Percentiles rank a stretch among this genome's conserved stretches.
These are phyloP conservation scores for Falco columbarius DNA, from an alignment of 2,797 vertebrate species.

Conservation along the genomic window DNA sequence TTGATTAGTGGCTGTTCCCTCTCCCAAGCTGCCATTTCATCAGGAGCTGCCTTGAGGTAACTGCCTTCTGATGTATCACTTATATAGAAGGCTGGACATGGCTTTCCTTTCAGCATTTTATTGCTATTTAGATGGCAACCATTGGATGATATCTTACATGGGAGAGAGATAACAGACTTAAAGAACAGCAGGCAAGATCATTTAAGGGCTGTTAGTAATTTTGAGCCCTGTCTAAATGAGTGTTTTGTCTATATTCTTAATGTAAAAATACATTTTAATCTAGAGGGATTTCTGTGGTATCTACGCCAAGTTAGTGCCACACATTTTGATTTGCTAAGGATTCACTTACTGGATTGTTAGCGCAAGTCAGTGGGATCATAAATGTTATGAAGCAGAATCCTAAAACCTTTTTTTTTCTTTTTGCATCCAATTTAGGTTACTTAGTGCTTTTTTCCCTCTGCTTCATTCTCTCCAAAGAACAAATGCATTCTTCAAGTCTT, in stretches of 20 bases:
- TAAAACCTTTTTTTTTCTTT: background rate
- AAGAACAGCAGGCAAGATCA: background rate
- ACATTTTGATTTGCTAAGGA: background rate
- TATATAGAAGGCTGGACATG: background rate
- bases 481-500: background rate
- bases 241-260: background rate
- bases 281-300: background rate
- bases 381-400: background rate
- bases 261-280: background rate
- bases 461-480: background rate
- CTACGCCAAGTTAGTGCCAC: background rate
- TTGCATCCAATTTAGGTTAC: background rate
- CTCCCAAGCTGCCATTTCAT: background rate
- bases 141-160: background rate
- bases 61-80: background rate
- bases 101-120: background rate
- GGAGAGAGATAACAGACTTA: background rate
- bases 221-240: background rate
- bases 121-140: background rate
- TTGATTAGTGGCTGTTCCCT: background rate
- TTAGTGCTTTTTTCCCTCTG: background rate
- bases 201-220: background rate
- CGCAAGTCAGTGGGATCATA: background rate
- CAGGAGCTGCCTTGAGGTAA: background rate
- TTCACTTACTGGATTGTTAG: background rate